Evolutionary conservation across 2,113 vertebrate genomes (phyloP).

Genomic region (Carassius gibelio): DNA sequence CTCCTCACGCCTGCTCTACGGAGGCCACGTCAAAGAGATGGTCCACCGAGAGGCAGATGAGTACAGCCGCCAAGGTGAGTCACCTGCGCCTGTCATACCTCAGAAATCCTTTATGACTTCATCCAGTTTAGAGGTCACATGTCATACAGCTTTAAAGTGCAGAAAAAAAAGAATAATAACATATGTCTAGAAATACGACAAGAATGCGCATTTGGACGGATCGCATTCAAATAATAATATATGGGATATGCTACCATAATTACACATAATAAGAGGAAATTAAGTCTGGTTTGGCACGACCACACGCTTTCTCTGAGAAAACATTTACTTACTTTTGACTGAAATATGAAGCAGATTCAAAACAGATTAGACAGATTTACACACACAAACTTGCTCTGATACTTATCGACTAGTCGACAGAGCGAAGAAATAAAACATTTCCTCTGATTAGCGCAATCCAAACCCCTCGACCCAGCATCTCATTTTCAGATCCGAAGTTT

Average conservation of each 20-base stretch:
- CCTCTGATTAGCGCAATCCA: slow-evolving; percentile 16
- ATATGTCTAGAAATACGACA: neutral
- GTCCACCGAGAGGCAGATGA: slow-evolving; percentile 91
- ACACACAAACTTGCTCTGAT: neutral
- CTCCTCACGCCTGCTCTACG: slow-evolving; percentile 88
- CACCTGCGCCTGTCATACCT: slow-evolving; percentile 14
- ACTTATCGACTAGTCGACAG: neutral
- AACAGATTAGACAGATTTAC: slow-evolving; percentile 39
- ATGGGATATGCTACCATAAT: slow-evolving; percentile 7
- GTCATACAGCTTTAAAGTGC: neutral
- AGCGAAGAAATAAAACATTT: slow-evolving; percentile 29
- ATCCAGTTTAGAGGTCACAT: neutral
- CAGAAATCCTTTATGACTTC: neutral
- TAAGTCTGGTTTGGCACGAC: slow-evolving; percentile 26
- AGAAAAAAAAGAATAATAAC: neutral
- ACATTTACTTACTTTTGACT: slow-evolving; percentile 29
- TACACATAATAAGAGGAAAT: slow-evolving; percentile 28
- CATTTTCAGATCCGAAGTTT: slow-evolving; percentile 35
- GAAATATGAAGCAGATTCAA: slow-evolving; percentile 24
- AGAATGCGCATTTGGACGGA: neutral
- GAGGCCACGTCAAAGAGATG: slow-evolving; percentile 90
- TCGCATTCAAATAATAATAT: slow-evolving; percentile 17
- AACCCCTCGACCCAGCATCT: slow-evolving; percentile 22
- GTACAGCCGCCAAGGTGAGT: slow-evolving; percentile 85
- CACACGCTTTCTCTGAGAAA: neutral